Evolutionary conservation across 2,888 invertebrate genomes (phyloP), one percentile per base, ranked within the genome.

Genomic region (Helobdella robusta): DNA sequence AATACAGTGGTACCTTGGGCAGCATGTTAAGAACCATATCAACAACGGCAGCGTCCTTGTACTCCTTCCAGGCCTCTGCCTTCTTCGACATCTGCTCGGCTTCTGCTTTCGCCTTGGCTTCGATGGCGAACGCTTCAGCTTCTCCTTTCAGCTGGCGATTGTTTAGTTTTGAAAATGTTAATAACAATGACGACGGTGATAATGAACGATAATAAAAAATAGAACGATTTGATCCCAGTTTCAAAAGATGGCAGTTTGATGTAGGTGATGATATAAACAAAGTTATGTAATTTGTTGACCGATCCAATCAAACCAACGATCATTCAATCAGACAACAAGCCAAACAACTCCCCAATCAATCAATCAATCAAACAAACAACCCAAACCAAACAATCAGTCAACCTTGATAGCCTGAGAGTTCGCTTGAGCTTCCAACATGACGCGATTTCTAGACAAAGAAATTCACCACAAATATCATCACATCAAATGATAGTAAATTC

Each of bases 61-160:
- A 97, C 76, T 94, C 92, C 76, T 88, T 89, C 87, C 89, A 95
- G 20, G 97, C 95, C 73, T 93, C 93, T 0, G 94, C 95, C 76
- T 95, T 97, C 82, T 91, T 91, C 0, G 89, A 85, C 91, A 95
- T 93, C 81, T 94, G 94, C 79, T 91, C 92, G 0, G 94, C 92
- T 77, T 97, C 95, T 1, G 95, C 95, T 72, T 86, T 89, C 0
- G 94, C 95, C 81, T 91, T 92, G 0, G 91, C 92, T 74, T 89
- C 87, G 75, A 95, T 89, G 30, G 95, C 91, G 79, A 85, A 93
- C 0, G 95, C 94, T 80, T 83, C 82, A 0, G 83, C 83, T 69
- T 83, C 82, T 87, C 93, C 70, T 88, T 91, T 83, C 89, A 81
- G 70, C 79, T 79, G 70, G 32, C 18, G 5, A 36, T 20, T n/a